Percentiles rank a stretch among this genome's conserved stretches.
Evolutionary conservation across 2,888 invertebrate genomes (phyloP).

Genomic region (Panopea generosa): DNA sequence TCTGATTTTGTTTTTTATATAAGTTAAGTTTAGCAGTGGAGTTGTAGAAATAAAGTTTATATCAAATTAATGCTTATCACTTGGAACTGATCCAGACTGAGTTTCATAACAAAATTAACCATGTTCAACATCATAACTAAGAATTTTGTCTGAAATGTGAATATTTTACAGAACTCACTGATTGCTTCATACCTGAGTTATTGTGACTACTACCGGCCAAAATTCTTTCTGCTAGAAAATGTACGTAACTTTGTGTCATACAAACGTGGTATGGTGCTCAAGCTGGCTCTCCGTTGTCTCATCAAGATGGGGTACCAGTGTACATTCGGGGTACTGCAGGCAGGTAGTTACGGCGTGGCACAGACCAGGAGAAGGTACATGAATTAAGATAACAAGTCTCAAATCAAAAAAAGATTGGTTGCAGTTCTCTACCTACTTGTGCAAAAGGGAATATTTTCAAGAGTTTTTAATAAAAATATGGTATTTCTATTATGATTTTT

Average conservation of each 20-base stretch:
- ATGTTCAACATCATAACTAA: too few relatives aligned
- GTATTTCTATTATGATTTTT: too few relatives aligned
- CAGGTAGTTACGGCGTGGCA: constrained; percentile 94
- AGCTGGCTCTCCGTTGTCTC: constrained; percentile 91
- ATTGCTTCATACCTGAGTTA: constrained; percentile 93
- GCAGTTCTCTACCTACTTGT: too few relatives aligned
- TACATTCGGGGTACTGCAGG: constrained; percentile 94
- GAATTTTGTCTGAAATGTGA: too few relatives aligned
- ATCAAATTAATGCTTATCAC: too few relatives aligned
- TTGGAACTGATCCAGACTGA: too few relatives aligned
- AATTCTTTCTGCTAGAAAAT: constrained; percentile 93
- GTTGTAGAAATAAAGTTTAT: too few relatives aligned
- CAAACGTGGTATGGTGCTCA: constrained; percentile 92
- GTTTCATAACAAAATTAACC: too few relatives aligned
- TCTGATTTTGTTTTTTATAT: too few relatives aligned
- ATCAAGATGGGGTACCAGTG: constrained; percentile 95
- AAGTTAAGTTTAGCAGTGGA: too few relatives aligned
- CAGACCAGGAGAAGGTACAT: constrained; percentile 90
- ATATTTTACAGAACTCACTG: constrained; percentile 91
- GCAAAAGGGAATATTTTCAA: too few relatives aligned
- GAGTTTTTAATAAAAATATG: too few relatives aligned
- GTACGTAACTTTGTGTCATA: constrained; percentile 94
- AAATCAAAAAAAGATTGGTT: not conserved
- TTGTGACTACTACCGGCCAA: constrained; percentile 94
- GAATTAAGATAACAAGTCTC: not conserved